Evolutionary conservation across 1,140 invertebrate species (phyloP).

Genomic region (Rhyacophila brunnea): DNA sequence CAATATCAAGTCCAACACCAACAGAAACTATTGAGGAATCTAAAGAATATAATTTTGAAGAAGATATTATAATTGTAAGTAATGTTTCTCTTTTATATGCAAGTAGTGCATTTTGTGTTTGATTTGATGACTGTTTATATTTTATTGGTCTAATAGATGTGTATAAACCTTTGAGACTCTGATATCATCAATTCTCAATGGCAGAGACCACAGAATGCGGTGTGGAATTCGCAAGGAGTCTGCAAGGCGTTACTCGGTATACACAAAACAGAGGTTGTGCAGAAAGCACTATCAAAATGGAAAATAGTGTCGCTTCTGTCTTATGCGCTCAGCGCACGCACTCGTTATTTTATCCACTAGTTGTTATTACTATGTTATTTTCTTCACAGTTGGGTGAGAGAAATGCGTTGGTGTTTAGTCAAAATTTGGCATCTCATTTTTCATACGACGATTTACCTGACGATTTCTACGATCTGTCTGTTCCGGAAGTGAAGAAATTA

Average conservation of each 20-base stretch:
- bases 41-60: conserved; percentile 15
- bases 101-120: neutral
- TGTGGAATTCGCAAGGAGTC: no score
- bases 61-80: conserved; percentile 21
- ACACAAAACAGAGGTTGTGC: no score
- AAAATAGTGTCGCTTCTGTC: no score
- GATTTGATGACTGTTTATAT: neutral
- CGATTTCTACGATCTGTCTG: conserved; percentile 63
- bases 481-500: conserved; percentile 58
- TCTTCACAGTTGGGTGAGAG: conserved; percentile 52
- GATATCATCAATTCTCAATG: no score
- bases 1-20: neutral
- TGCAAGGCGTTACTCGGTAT: no score
- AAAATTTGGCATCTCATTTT: conserved; percentile 42
- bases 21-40: conserved; percentile 3
- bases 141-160: no score
- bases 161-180: no score
- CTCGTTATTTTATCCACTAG: no score
- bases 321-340: no score
- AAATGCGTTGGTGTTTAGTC: conserved; percentile 53
- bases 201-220: no score
- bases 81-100: neutral
- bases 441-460: conserved; percentile 55
- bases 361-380: no score
- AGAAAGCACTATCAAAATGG: no score